Percentiles rank a stretch among this genome's conserved stretches.
phyloP scores from a whole-genome alignment of 2,888 invertebrate genomes.

The Agrenia bidenticulata region DNA sequence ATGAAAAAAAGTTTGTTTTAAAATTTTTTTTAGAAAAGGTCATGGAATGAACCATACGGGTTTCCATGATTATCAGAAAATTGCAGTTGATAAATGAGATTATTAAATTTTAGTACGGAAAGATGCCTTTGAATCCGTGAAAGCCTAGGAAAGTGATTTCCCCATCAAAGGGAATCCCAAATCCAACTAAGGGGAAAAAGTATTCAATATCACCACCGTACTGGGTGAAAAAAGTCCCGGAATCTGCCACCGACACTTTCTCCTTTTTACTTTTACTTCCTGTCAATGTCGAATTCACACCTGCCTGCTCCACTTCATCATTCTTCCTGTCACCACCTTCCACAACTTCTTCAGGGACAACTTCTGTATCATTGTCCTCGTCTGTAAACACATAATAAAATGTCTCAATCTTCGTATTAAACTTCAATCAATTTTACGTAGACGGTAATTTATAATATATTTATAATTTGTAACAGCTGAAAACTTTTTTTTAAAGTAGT shows the following conservation, averaged over 20 bases:
- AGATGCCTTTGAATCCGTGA: constrained; percentile 50
- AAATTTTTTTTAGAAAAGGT: too few relatives aligned
- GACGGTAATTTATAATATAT: too few relatives aligned
- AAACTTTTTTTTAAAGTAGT: too few relatives aligned
- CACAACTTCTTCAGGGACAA: neutral
- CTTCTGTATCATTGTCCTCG: constrained; percentile 10
- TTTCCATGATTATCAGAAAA: constrained; percentile 5
- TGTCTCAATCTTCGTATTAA: too few relatives aligned
- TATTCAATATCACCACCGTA: constrained; percentile 52
- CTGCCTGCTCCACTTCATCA: constrained; percentile 3
- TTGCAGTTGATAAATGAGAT: neutral
- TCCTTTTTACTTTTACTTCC: neutral
- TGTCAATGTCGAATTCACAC: neutral
- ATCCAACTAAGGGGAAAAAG: constrained; percentile 47
- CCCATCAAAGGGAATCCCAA: constrained; percentile 50
- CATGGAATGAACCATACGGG: too few relatives aligned
- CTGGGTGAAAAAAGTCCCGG: constrained; percentile 38
- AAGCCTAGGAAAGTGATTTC: constrained; percentile 49
- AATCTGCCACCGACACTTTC: constrained; percentile 20
- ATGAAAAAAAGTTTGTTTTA: too few relatives aligned
- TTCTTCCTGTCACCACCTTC: neutral
- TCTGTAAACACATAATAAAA: too few relatives aligned
- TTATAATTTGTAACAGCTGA: too few relatives aligned
- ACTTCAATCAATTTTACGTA: too few relatives aligned
- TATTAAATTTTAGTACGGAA: constrained; percentile 39